phyloP scores from a whole-genome alignment of 2,797 vertebrate genomes.

The Calcarius lapponicus region DNA sequence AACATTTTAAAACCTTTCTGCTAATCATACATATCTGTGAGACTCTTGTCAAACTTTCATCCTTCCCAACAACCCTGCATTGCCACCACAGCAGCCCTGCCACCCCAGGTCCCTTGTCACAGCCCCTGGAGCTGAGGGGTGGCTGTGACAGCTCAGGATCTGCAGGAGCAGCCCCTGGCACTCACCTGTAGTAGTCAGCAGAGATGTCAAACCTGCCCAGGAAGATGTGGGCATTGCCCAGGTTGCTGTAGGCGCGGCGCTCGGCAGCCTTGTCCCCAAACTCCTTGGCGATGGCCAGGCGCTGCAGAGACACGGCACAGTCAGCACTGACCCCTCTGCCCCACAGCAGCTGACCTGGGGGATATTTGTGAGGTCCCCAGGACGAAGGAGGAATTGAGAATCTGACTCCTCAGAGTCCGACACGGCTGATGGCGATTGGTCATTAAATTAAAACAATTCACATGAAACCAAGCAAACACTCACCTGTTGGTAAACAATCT shows the following conservation, averaged over 20 bases:
- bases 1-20: too few relatives aligned
- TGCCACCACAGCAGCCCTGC: neutral
- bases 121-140: neutral
- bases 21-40: too few relatives aligned
- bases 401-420: too few relatives aligned
- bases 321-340: neutral
- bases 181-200: slow-evolving; percentile 95
- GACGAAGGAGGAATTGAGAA: too few relatives aligned
- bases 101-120: neutral
- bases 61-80: neutral
- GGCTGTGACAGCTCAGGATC: too few relatives aligned
- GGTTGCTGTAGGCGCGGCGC: slow-evolving; percentile 93
- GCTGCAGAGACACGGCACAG: slow-evolving; percentile 71
- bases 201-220: slow-evolving; percentile 92
- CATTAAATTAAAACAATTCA: too few relatives aligned
- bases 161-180: too few relatives aligned
- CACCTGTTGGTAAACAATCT: too few relatives aligned
- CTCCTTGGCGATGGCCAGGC: slow-evolving; percentile 96
- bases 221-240: slow-evolving; percentile 96
- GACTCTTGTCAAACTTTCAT: too few relatives aligned
- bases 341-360: neutral
- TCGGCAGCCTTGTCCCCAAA: slow-evolving; percentile 97
- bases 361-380: too few relatives aligned
- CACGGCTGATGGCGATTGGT: too few relatives aligned
- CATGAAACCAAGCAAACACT: too few relatives aligned